Evolutionary conservation across 2,113 vertebrate genomes (phyloP).

Genomic region (Sander lucioperca): DNA sequence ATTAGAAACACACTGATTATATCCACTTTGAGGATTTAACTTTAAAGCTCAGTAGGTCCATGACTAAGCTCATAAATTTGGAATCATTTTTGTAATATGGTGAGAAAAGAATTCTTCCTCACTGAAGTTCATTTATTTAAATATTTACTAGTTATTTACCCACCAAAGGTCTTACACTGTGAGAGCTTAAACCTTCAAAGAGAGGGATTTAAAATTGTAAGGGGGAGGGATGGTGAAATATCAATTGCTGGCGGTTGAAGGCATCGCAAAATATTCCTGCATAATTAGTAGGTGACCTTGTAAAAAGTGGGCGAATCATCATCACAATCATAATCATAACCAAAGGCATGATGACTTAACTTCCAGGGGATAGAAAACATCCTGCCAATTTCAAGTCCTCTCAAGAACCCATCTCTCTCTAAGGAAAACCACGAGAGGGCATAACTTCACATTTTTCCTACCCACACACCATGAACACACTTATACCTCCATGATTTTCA

Average conservation of each 20-base stretch:
- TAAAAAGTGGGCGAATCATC: not conserved
- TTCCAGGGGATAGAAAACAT: not conserved
- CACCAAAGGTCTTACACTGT: not conserved
- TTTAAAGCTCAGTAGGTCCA: not conserved
- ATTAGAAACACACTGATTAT: not conserved
- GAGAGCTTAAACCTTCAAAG: not conserved
- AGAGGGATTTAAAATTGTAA: not conserved
- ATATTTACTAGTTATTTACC: not conserved
- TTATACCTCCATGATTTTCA: constrained; percentile 11
- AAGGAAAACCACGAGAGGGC: not conserved
- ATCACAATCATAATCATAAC: not conserved
- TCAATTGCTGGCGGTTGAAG: not conserved
- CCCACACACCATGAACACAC: constrained; percentile 26
- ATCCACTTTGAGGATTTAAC: not conserved
- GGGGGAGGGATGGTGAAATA: not conserved
- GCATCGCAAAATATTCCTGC: not conserved
- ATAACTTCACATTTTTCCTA: not conserved
- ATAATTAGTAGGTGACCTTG: not conserved
- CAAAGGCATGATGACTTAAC: not conserved
- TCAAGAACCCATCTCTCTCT: not conserved
- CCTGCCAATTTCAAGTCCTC: not conserved
- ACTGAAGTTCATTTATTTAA: not conserved
- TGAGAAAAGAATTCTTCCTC: not conserved
- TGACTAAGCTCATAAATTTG: not conserved
- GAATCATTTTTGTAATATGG: not conserved